Evolutionary conservation across 2,113 vertebrate genomes (phyloP), one percentile per base, ranked within the genome.

Genomic region (Laterallus jamaicensis): DNA sequence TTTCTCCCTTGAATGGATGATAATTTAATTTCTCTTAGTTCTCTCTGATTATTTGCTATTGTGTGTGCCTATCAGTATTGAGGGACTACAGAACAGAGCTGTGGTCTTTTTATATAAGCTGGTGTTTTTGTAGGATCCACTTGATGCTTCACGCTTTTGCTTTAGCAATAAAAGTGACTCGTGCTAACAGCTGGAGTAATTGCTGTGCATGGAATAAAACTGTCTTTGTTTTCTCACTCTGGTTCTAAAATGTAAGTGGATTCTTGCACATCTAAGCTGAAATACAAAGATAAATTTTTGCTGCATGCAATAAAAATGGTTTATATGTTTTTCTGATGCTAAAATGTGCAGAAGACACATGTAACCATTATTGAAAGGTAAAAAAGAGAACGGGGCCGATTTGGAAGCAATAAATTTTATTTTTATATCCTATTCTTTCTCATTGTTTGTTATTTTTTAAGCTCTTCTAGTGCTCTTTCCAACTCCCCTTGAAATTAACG

Each of bases 241-340:
- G 15, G 11, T 83, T 88, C 74, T 80, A 80, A 96, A 94, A 86
- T 82, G 19, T 88, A 93, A 90, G 88, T 63, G 39, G 42, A 56
- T 97, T 96, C 82, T 94, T 96, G 88, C 52, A 92, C 77, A 89
- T 96, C 87, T 93, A 74, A 94, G 92, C 70, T 95, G 92, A 96
- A 95, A 87, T 71, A 60, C 22, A 6, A 37, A 91, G 84, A 86
- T 95, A 82, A 80, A 76, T 96, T 96, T 80, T 93, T 92, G 25
- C 71, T 88, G 35, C 52, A 10, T 82, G 85, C 92, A 62, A 90
- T 97, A 96, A 96, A 95, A 95, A 93, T 95, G 74, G 54, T 97
- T 97, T 96, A 96, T 96, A 78, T 93, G 74, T 84, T 86, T 92
- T 96, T 77, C 91, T 93, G 95, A 49, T 94, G 67, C 80, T 93